Percentiles rank a stretch among this genome's conserved stretches.
Conservation (phyloP, 2,888 invertebrate species). For the Sussaba pulchella region DNA sequence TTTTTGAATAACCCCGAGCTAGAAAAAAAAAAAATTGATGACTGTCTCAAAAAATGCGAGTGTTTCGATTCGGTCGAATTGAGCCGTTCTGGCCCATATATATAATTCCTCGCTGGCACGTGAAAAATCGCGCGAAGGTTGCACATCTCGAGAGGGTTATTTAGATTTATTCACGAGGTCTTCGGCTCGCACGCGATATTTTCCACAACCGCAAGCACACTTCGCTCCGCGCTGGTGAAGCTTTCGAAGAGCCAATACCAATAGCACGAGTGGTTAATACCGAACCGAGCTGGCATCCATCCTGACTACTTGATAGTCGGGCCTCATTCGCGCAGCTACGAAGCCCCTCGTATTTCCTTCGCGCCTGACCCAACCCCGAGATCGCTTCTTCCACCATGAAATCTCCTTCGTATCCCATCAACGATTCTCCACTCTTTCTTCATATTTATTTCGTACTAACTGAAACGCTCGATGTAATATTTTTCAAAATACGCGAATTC, state of each 20-base stretch:
- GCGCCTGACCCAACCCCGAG: not conserved
- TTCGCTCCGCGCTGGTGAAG: not conserved
- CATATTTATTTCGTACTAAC: too few species aligned
- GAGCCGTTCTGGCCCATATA: too few species aligned
- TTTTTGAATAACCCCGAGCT: too few species aligned
- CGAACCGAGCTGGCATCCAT: conserved; percentile 68
- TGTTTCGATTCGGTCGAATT: too few species aligned
- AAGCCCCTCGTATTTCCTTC: conserved; percentile 35
- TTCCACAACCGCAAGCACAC: conserved; percentile 27
- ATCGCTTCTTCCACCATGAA: not conserved
- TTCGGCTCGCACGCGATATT: conserved; percentile 42
- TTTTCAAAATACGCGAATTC: too few species aligned
- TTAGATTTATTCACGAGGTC: conserved; percentile 66
- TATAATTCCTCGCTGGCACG: conserved; percentile 65
- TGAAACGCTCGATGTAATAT: too few species aligned
- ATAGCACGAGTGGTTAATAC: conserved; percentile 76
- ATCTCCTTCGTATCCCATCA: not conserved
- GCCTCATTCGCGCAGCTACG: conserved; percentile 59
- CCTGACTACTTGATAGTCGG: conserved; percentile 74
- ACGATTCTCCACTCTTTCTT: not conserved
- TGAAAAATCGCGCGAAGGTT: conserved; percentile 42
- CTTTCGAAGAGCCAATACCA: conserved; percentile 73
- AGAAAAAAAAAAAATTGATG: too few species aligned
- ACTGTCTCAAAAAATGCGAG: too few species aligned
- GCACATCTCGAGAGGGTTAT: conserved; percentile 50